These are phyloP conservation scores for Coranthus polyacanthus DNA, from an alignment of 2,797 vertebrate genomes.

Conservation along the genomic window DNA sequence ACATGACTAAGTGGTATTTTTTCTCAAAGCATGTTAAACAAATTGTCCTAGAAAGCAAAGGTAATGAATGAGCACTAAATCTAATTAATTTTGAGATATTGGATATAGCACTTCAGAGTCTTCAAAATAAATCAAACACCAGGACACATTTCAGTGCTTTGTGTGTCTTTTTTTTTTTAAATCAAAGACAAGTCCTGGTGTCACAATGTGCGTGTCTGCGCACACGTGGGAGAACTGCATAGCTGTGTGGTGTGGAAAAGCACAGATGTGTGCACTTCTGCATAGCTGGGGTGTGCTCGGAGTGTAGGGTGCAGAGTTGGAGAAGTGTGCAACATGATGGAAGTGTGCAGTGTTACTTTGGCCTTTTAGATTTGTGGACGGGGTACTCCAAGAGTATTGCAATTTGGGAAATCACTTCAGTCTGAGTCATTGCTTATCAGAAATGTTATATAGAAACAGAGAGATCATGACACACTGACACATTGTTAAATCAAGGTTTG, in stretches of 20 bases:
- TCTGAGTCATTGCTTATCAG: conserved; percentile 46
- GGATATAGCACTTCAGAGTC: conserved; percentile 10
- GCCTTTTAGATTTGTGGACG: conserved; percentile 33
- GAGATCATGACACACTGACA: conserved; percentile 17
- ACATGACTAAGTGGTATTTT: conserved; percentile 37
- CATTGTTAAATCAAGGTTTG: not conserved
- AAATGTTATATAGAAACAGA: conserved; percentile 15
- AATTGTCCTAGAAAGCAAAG: conserved; percentile 13
- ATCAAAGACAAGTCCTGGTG: too few species aligned
- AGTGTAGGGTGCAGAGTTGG: conserved; percentile 34
- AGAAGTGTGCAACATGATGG: conserved; percentile 27
- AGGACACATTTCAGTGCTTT: conserved; percentile 6
- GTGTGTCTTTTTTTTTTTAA: too few species aligned
- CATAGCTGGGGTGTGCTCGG: not conserved
- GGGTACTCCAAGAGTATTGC: not conserved
- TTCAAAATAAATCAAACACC: conserved; percentile 5
- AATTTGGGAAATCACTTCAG: conserved; percentile 26
- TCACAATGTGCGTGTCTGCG: conserved; percentile 4
- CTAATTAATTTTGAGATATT: not conserved
- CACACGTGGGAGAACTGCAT: not conserved
- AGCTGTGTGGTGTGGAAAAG: conserved; percentile 36
- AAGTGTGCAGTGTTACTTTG: conserved; percentile 14
- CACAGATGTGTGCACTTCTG: conserved; percentile 36
- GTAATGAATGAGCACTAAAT: not conserved
- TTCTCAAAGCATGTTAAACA: not conserved